Percentiles rank a stretch among this genome's conserved stretches.
phyloP scores from a whole-genome alignment of 2,797 vertebrate species.

The Podarcis lilfordi region DNA sequence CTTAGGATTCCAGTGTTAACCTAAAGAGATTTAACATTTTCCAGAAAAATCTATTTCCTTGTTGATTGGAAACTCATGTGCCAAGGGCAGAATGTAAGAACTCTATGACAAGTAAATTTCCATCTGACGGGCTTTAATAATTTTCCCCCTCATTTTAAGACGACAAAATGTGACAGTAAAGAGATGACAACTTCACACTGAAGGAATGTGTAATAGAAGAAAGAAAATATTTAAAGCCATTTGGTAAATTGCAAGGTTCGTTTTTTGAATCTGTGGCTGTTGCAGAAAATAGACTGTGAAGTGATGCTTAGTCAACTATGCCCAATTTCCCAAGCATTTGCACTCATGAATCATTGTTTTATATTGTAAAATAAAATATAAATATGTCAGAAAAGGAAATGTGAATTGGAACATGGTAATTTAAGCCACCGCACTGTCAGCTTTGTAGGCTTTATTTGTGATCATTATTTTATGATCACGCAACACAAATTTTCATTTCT shows the following conservation, averaged over 20 bases:
- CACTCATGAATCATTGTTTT: conserved; percentile 36
- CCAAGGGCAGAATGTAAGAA: conserved; percentile 22
- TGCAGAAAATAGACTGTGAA: conserved; percentile 31
- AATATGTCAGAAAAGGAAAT: conserved; percentile 42
- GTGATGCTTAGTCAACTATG: conserved; percentile 41
- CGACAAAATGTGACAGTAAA: not conserved
- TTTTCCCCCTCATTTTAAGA: not conserved
- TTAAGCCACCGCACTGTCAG: conserved; percentile 20
- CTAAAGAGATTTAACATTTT: not conserved
- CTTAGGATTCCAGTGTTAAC: not conserved
- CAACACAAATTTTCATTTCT: conserved; percentile 15
- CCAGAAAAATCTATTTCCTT: not conserved
- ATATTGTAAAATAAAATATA: conserved; percentile 45
- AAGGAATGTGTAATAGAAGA: conserved; percentile 9
- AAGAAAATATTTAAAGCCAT: conserved; percentile 28
- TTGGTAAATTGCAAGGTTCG: conserved; percentile 30
- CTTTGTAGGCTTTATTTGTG: conserved; percentile 29
- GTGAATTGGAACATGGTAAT: conserved; percentile 43
- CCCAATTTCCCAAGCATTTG: conserved; percentile 46
- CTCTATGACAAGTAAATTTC: conserved; percentile 28
- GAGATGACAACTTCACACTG: not conserved
- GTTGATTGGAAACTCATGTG: not conserved
- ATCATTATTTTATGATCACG: conserved; percentile 33
- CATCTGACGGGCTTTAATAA: not conserved
- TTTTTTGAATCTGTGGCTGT: conserved; percentile 18